phyloP scores from a whole-genome alignment of 2,888 invertebrate species.

The Anodontia alba region DNA sequence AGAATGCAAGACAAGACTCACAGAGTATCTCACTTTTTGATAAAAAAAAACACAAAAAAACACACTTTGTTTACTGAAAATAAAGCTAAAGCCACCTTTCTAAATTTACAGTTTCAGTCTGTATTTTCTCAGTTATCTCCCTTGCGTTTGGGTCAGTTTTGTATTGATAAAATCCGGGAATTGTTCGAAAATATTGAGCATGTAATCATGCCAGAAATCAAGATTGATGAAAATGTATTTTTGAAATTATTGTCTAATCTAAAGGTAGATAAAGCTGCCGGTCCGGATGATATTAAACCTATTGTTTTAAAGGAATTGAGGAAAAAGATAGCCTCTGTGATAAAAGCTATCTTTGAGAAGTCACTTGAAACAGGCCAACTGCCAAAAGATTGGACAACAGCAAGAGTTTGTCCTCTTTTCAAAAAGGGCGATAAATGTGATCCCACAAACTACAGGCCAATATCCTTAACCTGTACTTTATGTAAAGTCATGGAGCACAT shows the following conservation, averaged over 20 bases:
- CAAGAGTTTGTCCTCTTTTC: too few relatives aligned
- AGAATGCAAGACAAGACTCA: slow-evolving; percentile 18
- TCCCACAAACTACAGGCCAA: too few relatives aligned
- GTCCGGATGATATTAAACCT: slow-evolving; percentile 24
- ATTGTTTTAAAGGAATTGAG: slow-evolving; percentile 10
- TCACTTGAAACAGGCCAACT: too few relatives aligned
- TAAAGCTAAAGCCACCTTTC: background rate
- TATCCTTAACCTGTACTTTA: too few relatives aligned
- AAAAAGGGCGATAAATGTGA: too few relatives aligned
- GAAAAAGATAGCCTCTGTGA: too few relatives aligned
- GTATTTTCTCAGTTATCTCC: too few relatives aligned
- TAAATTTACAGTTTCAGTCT: background rate
- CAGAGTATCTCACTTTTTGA: background rate
- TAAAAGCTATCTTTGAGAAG: too few relatives aligned
- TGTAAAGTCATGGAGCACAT: too few relatives aligned
- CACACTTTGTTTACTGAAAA: background rate
- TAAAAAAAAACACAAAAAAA: background rate
- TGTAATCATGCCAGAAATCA: slow-evolving; percentile 10
- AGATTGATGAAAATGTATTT: background rate
- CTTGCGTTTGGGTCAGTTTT: too few relatives aligned
- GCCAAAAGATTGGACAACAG: too few relatives aligned
- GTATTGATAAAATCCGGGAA: background rate
- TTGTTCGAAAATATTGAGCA: background rate
- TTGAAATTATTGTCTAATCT: slow-evolving; percentile 10
- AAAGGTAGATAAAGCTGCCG: slow-evolving; percentile 13